phyloP scores from a whole-genome alignment of 2,888 invertebrate genomes.

The Habrosyne pyritoides region DNA sequence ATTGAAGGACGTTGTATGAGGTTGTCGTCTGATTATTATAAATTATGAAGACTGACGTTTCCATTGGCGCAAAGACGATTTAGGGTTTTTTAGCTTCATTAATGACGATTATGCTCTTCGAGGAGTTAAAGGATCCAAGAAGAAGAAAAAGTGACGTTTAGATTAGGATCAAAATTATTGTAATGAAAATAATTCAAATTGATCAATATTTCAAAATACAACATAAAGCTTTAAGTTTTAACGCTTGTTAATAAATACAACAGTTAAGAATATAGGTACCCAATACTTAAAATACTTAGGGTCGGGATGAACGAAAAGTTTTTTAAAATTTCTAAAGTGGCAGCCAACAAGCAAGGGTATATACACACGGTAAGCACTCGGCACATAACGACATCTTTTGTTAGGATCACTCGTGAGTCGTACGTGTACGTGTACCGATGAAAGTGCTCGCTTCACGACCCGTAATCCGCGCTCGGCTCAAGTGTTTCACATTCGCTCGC shows the following conservation, averaged over 20 bases:
- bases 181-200: no score
- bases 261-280: background rate
- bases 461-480: slow-evolving; percentile 62
- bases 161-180: no score
- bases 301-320: background rate
- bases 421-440: slow-evolving; percentile 19
- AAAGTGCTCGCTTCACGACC: slow-evolving; percentile 37
- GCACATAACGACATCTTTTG: slow-evolving; percentile 69
- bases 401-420: slow-evolving; percentile 35
- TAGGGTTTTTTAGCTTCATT: no score
- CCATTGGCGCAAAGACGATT: background rate
- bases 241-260: background rate
- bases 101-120: no score
- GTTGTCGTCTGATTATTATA: background rate
- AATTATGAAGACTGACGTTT: background rate
- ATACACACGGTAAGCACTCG: slow-evolving; percentile 27
- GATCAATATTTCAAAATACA: no score
- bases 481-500: slow-evolving; percentile 66
- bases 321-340: slow-evolving; percentile 4
- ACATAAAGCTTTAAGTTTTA: no score
- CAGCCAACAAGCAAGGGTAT: slow-evolving; percentile 13
- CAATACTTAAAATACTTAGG: background rate
- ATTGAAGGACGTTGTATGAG: background rate
- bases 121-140: no score
- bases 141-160: no score